Evolutionary conservation across 2,113 vertebrate species (phyloP), one percentile per base, ranked within the genome.

Genomic region (Xyliphius kryptos): DNA sequence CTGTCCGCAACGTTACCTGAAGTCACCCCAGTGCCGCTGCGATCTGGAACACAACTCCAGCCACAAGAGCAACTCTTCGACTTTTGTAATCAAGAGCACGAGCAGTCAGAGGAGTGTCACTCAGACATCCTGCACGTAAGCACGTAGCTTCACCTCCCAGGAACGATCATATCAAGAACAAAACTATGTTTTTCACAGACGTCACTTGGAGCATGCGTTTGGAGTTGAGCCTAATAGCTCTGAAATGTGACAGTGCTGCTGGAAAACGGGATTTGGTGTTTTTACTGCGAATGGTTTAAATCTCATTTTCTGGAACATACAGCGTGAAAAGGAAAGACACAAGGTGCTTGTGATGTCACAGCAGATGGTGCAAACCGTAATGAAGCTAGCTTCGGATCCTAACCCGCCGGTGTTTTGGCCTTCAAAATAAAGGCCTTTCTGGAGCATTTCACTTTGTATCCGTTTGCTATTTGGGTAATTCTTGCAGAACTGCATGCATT

Each of bases 41-140:
- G 91, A 96, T 32, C 86, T 85, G 1, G 83, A 89, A 3, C 88
- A 89, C 9, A 82, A 88, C 2, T 81, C 84, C 68, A 89, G 89
- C 79, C 91, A 83, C 75, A 94, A 92, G 81, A 97, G 94, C 88
- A 92, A 87, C 81, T 96, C 92, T 6, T 97, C 92, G 16, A 94
- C 89, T 46, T 93, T 91, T 0, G 88, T 85, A 14, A 86, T 94
- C 54, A 95, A 93, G 76, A 92, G 89, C 78, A 86, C 87, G 0
- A 81, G 81, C 79, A 96, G 93, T 69, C 92, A 95, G 76, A 87
- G 85, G 75, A 93, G 91, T 76, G 79, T 89, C 79, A 76, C 75
- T 0, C 90, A 89, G 76, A 90, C 90, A 0, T 67, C 90, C 38
- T 13, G 41, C 5, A 83, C 79, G 9, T 94, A 82, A 90, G 32